These are phyloP conservation scores for Tiliacea citrago DNA, from an alignment of 2,888 invertebrate species.

Conservation along the genomic window DNA sequence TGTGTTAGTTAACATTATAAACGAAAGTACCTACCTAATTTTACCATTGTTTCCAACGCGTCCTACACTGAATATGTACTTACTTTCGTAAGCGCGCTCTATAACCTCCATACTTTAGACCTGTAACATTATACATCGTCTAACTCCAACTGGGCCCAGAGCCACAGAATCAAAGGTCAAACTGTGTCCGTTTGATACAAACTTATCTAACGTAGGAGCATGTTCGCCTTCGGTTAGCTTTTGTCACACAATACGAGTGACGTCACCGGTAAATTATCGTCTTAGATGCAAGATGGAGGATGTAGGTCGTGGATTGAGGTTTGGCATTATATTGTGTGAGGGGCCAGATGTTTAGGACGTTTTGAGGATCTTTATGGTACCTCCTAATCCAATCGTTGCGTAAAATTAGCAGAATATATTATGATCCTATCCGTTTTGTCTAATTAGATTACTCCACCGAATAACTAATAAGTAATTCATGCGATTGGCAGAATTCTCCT, in stretches of 20 bases:
- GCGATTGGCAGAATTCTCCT: neutral
- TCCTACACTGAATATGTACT: neutral
- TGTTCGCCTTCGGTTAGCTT: constrained; percentile 55
- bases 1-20: neutral
- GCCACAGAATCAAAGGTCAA: constrained; percentile 58
- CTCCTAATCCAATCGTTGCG: neutral
- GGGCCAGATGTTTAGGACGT: constrained; percentile 38
- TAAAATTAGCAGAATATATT: neutral
- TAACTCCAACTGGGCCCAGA: constrained; percentile 39
- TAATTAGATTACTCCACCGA: neutral
- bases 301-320: constrained; percentile 38
- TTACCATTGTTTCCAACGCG: neutral
- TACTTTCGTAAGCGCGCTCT: constrained; percentile 21
- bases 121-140: constrained; percentile 54
- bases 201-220: constrained; percentile 57
- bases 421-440: neutral
- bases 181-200: constrained; percentile 52
- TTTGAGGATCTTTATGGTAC: constrained; percentile 16
- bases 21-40: neutral
- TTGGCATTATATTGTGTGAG: constrained; percentile 49
- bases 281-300: constrained; percentile 27
- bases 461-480: neutral
- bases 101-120: constrained; percentile 31
- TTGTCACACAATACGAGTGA: constrained; percentile 54
- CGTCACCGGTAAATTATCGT: constrained; percentile 52